phyloP scores from a whole-genome alignment of 1,140 invertebrate genomes.

The Pararge aegeria region DNA sequence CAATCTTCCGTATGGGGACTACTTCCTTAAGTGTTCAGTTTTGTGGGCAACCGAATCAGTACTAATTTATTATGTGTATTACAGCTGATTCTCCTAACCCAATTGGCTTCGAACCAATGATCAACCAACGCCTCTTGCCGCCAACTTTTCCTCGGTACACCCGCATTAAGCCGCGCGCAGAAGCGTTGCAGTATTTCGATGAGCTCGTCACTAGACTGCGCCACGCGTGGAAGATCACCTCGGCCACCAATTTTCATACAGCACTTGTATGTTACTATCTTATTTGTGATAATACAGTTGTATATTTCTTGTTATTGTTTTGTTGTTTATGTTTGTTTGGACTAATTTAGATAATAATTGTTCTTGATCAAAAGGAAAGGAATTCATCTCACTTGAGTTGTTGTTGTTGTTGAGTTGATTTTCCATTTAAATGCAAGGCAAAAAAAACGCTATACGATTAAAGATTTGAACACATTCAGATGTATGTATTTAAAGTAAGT shows the following conservation, averaged over 20 bases:
- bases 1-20: no score
- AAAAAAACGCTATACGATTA: no score
- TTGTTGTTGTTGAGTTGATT: no score
- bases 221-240: conserved; percentile 90
- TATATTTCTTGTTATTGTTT: neutral
- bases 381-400: no score
- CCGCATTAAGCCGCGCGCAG: conserved; percentile 91
- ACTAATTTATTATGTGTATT: conserved; percentile 13
- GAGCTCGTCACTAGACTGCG: conserved; percentile 90
- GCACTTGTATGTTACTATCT: conserved; percentile 84
- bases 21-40: no score
- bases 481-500: no score
- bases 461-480: no score
- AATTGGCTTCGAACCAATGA: conserved; percentile 96
- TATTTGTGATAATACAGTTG: neutral
- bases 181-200: conserved; percentile 92
- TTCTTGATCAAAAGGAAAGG: no score
- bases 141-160: conserved; percentile 99
- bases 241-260: conserved; percentile 88
- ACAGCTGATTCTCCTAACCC: conserved; percentile 81
- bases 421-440: no score
- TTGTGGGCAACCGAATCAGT: no score
- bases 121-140: conserved; percentile 96
- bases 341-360: no score
- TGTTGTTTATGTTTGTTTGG: no score